Evolutionary conservation across 2,113 vertebrate species (phyloP).

Genomic region (Marmota flaviventris): DNA sequence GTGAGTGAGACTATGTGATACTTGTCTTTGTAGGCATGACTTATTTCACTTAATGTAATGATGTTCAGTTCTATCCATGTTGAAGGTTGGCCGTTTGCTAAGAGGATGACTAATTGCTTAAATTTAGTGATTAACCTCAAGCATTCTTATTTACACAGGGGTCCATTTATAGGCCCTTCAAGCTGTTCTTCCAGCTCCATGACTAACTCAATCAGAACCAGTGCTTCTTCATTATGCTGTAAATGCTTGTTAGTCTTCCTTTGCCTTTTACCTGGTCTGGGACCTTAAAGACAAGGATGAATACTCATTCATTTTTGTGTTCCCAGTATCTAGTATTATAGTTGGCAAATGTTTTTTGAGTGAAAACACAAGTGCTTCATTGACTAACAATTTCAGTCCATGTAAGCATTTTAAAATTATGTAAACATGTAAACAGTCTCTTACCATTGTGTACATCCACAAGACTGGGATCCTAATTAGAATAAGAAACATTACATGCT

Average conservation of each 20-base stretch:
- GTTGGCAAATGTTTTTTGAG: slow-evolving; percentile 54
- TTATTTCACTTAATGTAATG: not conserved
- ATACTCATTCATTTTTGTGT: slow-evolving; percentile 40
- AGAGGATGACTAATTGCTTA: slow-evolving; percentile 52
- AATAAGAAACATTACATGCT: no score
- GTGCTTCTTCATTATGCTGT: not conserved
- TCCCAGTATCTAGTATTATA: slow-evolving; percentile 12
- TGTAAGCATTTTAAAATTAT: slow-evolving; percentile 53
- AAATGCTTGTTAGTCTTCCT: slow-evolving; percentile 30
- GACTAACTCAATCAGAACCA: slow-evolving; percentile 31
- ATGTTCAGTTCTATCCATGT: not conserved
- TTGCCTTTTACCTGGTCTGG: slow-evolving; percentile 27
- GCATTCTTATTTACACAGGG: slow-evolving; percentile 32
- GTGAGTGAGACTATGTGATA: not conserved
- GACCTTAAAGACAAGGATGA: slow-evolving; percentile 34
- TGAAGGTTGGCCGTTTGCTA: slow-evolving; percentile 38
- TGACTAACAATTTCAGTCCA: slow-evolving; percentile 44
- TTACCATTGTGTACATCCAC: not conserved
- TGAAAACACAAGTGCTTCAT: slow-evolving; percentile 53
- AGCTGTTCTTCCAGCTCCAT: slow-evolving; percentile 36
- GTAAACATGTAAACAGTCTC: not conserved
- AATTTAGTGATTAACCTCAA: slow-evolving; percentile 51
- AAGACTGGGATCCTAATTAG: no score
- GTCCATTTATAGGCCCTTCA: slow-evolving; percentile 32
- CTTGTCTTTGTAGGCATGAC: not conserved